phyloP scores from a whole-genome alignment of 2,797 vertebrate species.

The Benthosema pterotum region DNA sequence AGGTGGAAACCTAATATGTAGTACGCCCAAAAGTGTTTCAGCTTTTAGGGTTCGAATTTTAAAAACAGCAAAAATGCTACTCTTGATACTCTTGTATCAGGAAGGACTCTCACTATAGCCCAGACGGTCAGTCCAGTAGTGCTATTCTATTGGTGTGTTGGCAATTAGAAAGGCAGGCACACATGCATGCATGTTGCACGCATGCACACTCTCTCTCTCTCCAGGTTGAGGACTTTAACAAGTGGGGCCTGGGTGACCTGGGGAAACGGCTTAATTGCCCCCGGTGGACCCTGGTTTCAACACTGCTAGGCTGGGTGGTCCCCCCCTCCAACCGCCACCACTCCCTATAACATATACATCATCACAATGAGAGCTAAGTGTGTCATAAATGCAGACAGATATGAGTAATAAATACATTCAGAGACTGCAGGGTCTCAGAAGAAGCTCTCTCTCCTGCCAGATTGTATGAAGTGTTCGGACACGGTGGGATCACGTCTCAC shows the following conservation, averaged over 20 bases:
- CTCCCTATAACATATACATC: conserved; percentile 22
- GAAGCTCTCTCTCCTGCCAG: neutral
- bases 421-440: conserved; percentile 12
- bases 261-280: conserved; percentile 61
- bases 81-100: neutral
- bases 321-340: neutral
- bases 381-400: conserved; percentile 43
- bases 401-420: conserved; percentile 38
- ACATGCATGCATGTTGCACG: no score
- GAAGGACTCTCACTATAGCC: conserved; percentile 23
- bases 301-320: conserved; percentile 71
- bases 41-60: no score
- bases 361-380: conserved; percentile 28
- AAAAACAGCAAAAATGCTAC: no score
- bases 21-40: no score
- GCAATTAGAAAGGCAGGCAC: neutral
- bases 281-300: conserved; percentile 56
- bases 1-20: no score
- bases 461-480: neutral
- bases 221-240: conserved; percentile 55
- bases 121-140: conserved; percentile 25
- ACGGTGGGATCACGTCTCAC: neutral
- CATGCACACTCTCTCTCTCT: neutral
- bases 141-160: conserved; percentile 38
- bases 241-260: conserved; percentile 60